These are phyloP conservation scores for Liasis olivaceus DNA, from an alignment of 2,797 vertebrate species.

Conservation along the genomic window DNA sequence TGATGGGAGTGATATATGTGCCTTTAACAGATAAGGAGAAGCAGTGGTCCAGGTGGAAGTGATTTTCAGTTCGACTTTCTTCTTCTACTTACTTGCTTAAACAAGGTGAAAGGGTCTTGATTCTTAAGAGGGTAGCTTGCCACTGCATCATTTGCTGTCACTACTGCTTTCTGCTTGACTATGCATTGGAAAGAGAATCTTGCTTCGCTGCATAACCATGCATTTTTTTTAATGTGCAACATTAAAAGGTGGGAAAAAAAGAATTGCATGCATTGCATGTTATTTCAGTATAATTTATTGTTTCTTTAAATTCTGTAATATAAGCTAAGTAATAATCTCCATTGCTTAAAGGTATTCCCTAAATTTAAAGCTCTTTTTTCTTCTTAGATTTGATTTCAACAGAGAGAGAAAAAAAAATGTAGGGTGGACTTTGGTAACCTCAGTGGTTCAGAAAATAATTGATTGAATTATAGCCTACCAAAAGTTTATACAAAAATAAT, in stretches of 20 bases:
- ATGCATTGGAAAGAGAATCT: constrained; percentile 77
- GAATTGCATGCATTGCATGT: constrained; percentile 74
- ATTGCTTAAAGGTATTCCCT: constrained; percentile 30
- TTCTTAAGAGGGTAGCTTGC: constrained; percentile 83
- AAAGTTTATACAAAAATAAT: too few relatives aligned
- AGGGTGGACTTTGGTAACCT: not conserved
- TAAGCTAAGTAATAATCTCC: constrained; percentile 32
- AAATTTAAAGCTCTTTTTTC: constrained; percentile 26
- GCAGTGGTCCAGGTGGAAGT: constrained; percentile 99
- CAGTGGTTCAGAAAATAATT: not conserved
- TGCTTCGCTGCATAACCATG: constrained; percentile 67
- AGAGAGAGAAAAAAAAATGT: not conserved
- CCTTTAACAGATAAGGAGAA: constrained; percentile 99
- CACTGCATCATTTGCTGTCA: constrained; percentile 82
- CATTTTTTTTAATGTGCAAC: constrained; percentile 56
- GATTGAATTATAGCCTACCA: too few relatives aligned
- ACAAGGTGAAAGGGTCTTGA: constrained; percentile 97
- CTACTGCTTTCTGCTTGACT: constrained; percentile 81
- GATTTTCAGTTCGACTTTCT: constrained; percentile 93
- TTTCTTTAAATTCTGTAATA: constrained; percentile 48
- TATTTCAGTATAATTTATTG: constrained; percentile 55
- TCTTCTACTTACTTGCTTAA: constrained; percentile 81
- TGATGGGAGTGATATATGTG: constrained; percentile 99
- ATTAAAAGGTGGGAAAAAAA: constrained; percentile 67
- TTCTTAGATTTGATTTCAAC: constrained; percentile 2